Evolutionary conservation across 2,113 vertebrate species (phyloP).

Genomic region (Xyrauchen texanus): DNA sequence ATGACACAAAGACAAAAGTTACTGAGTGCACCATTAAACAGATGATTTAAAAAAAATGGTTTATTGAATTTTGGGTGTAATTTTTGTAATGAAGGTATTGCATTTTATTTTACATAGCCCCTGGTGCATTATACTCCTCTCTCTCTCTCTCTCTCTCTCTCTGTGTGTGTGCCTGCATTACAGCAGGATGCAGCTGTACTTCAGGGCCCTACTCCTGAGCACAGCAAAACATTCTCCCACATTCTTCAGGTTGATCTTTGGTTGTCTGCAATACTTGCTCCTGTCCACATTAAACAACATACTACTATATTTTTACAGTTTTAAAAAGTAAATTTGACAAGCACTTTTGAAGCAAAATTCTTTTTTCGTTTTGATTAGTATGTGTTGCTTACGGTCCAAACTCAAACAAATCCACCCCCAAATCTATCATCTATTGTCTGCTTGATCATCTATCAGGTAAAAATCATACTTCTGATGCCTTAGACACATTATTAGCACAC

Average conservation of each 20-base stretch:
- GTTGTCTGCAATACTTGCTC: background rate
- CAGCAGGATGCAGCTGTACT: slow-evolving; percentile 43
- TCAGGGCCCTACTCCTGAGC: background rate
- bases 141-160: background rate
- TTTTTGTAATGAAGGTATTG: background rate
- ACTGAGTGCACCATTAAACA: no score
- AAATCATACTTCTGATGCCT: no score
- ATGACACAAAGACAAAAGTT: no score
- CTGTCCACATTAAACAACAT: background rate
- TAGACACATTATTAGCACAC: no score
- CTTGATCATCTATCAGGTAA: no score
- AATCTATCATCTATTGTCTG: no score
- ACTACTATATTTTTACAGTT: background rate
- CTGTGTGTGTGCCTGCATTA: slow-evolving; percentile 25
- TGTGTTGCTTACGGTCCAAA: no score
- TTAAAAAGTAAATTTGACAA: background rate
- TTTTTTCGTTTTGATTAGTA: no score
- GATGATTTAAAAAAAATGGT: background rate
- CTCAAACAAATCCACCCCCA: no score
- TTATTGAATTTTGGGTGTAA: background rate
- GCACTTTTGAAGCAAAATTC: no score
- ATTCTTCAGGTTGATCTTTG: background rate
- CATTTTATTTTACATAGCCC: background rate
- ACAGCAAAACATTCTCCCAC: slow-evolving; percentile 7
- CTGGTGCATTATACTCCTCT: background rate